phyloP scores from a whole-genome alignment of 1,140 invertebrate genomes.

The Leptinotarsa lineolata region DNA sequence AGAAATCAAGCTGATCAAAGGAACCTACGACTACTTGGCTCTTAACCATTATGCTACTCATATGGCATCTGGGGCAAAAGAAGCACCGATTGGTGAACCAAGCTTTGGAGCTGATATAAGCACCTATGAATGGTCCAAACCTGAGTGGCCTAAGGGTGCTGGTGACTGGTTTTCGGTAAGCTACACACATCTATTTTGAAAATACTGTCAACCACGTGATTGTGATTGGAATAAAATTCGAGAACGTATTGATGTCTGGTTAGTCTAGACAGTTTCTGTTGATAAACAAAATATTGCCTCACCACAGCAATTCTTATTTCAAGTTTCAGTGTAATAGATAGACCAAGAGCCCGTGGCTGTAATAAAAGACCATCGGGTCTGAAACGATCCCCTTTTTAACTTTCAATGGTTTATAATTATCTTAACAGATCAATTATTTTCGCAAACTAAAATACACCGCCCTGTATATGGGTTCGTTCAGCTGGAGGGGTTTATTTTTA shows the following conservation, averaged over 20 bases:
- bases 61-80: constrained; percentile 17
- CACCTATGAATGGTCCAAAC: not conserved
- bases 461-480: too few relatives aligned
- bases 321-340: too few relatives aligned
- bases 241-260: not conserved
- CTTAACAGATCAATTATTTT: too few relatives aligned
- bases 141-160: constrained; percentile 5
- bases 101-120: constrained; percentile 32
- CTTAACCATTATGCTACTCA: constrained; percentile 56
- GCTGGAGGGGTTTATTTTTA: too few relatives aligned
- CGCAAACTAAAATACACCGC: too few relatives aligned
- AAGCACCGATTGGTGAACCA: constrained; percentile 26
- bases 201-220: not conserved
- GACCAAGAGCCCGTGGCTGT: too few relatives aligned
- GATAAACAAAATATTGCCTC: too few relatives aligned
- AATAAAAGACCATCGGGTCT: too few relatives aligned
- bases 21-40: constrained; percentile 61
- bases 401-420: too few relatives aligned
- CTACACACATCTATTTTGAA: not conserved
- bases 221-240: not conserved
- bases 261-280: too few relatives aligned
- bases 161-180: constrained; percentile 21
- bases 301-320: too few relatives aligned
- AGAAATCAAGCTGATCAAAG: constrained; percentile 54
- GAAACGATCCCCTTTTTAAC: too few relatives aligned